Percentiles rank a stretch among this genome's conserved stretches.
These are phyloP conservation scores for Drepana arcuata DNA, from an alignment of 1,140 invertebrate species.

Conservation along the genomic window DNA sequence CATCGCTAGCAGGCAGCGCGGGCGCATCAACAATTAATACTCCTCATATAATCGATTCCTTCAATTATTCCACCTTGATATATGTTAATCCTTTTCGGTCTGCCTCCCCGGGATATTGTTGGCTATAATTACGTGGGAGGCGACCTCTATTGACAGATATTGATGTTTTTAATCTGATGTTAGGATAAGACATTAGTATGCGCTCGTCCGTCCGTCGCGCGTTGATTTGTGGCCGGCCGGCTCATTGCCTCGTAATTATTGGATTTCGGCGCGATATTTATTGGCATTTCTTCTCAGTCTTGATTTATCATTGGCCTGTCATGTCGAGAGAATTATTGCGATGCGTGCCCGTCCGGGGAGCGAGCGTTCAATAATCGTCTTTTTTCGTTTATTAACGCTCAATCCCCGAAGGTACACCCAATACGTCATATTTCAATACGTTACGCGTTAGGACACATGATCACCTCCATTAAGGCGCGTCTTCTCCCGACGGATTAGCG, in stretches of 20 bases:
- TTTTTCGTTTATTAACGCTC: slow-evolving; percentile 39
- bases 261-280: slow-evolving; percentile 64
- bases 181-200: slow-evolving; percentile 66
- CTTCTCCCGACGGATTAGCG: slow-evolving; percentile 60
- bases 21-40: slow-evolving; percentile 66
- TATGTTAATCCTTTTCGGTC: slow-evolving; percentile 57
- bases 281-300: slow-evolving; percentile 53
- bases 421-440: slow-evolving; percentile 64
- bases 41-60: slow-evolving; percentile 67
- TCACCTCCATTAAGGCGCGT: slow-evolving; percentile 56
- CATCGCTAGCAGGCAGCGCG: slow-evolving; percentile 34
- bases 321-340: slow-evolving; percentile 31
- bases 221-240: slow-evolving; percentile 58
- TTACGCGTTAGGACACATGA: slow-evolving; percentile 58
- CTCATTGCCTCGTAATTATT: slow-evolving; percentile 66
- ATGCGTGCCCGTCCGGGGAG: slow-evolving; percentile 20
- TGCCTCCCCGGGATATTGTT: slow-evolving; percentile 61
- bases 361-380: slow-evolving; percentile 17
- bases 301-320: slow-evolving; percentile 56
- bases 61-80: slow-evolving; percentile 65
- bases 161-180: slow-evolving; percentile 70
- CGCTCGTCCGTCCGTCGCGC: slow-evolving; percentile 38
- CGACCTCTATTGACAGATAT: slow-evolving; percentile 64
- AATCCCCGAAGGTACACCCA: slow-evolving; percentile 42
- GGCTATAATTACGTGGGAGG: slow-evolving; percentile 68